Percentiles rank a stretch among this genome's conserved stretches.
phyloP scores from a whole-genome alignment of 2,797 vertebrate genomes.

The Enteromius thamalakanensis region DNA sequence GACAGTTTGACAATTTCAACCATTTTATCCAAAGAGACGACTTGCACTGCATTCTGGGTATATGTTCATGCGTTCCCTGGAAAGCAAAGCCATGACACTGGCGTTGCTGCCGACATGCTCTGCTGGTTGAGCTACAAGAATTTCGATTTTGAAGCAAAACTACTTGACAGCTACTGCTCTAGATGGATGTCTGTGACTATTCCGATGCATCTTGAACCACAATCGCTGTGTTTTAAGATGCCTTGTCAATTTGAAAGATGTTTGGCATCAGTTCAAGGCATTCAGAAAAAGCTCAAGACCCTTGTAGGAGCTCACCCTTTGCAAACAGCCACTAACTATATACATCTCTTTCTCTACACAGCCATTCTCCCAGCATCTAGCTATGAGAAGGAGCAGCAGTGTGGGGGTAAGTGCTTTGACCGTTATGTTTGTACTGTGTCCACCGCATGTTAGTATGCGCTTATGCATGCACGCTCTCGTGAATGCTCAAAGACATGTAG shows the following conservation, averaged over 20 bases:
- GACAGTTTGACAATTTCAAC: neutral
- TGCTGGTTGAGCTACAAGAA: constrained; percentile 1
- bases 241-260: neutral
- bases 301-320: neutral
- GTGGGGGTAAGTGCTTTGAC: constrained; percentile 88
- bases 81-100: neutral
- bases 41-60: neutral
- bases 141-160: neutral
- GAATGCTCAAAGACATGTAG: constrained; percentile 5
- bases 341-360: constrained; percentile 72
- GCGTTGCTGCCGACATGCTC: neutral
- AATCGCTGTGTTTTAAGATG: neutral
- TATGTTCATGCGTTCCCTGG: neutral
- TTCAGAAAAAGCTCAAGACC: neutral
- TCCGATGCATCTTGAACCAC: neutral
- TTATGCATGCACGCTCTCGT: constrained; percentile 29
- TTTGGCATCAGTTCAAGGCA: neutral
- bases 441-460: constrained; percentile 47
- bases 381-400: constrained; percentile 88
- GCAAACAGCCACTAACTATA: constrained; percentile 13
- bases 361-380: constrained; percentile 96
- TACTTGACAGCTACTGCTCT: neutral
- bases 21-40: neutral
- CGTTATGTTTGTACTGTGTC: constrained; percentile 51
- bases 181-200: neutral